Evolutionary conservation across 2,797 vertebrate genomes (phyloP).

Genomic region (Sparus aurata): DNA sequence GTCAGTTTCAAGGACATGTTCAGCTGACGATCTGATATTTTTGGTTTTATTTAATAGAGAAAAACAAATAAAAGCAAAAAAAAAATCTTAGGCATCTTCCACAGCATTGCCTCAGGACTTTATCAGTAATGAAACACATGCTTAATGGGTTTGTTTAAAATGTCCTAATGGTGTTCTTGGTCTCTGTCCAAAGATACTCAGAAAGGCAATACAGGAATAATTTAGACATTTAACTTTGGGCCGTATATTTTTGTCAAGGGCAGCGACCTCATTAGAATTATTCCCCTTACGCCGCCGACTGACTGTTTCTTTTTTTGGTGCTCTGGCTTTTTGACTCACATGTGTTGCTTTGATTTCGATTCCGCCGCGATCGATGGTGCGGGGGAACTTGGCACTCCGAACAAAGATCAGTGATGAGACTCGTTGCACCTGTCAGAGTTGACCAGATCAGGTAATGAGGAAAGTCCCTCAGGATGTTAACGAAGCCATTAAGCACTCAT

Average conservation of each 20-base stretch:
- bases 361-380: conserved; percentile 54
- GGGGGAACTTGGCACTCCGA: conserved; percentile 61
- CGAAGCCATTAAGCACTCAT: conserved; percentile 76
- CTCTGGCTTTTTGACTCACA: conserved; percentile 68
- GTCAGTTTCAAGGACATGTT: conserved; percentile 42
- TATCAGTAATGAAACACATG: conserved; percentile 75
- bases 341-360: conserved; percentile 72
- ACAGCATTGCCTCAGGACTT: conserved; percentile 51
- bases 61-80: conserved; percentile 58
- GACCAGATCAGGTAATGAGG: conserved; percentile 81
- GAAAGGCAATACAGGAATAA: conserved; percentile 76
- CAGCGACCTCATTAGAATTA: conserved; percentile 79
- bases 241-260: conserved; percentile 80
- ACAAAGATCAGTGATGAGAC: conserved; percentile 75
- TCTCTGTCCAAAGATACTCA: conserved; percentile 79
- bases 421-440: conserved; percentile 79
- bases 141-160: conserved; percentile 84
- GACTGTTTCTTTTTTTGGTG: conserved; percentile 42
- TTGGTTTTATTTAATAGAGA: conserved; percentile 38
- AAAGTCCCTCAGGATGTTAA: conserved; percentile 78
- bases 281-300: conserved; percentile 54
- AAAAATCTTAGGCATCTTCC: conserved; percentile 43
- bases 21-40: conserved; percentile 33
- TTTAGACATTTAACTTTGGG: conserved; percentile 77
- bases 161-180: conserved; percentile 86